Evolutionary conservation across 2,797 vertebrate genomes (phyloP).

Genomic region (Mallotus villosus): DNA sequence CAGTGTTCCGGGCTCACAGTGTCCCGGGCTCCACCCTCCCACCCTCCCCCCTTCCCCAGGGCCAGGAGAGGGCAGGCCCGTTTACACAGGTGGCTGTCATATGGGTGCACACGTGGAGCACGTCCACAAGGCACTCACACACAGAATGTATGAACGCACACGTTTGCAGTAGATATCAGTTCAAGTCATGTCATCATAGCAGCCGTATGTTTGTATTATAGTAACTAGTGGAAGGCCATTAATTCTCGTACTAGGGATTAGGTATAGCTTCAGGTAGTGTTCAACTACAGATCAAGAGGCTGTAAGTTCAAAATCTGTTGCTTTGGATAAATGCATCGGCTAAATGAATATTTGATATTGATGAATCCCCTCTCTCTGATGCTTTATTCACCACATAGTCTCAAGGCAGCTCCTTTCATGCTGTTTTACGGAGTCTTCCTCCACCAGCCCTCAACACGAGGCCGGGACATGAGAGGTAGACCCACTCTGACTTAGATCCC

Average conservation of each 20-base stretch:
- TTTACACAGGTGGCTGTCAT: conserved; percentile 75
- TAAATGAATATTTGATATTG: no score
- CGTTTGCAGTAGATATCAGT: not conserved
- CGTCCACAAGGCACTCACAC: not conserved
- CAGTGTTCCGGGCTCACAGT: conserved; percentile 52
- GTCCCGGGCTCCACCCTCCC: conserved; percentile 40
- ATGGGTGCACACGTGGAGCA: conserved; percentile 38
- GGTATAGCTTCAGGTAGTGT: no score
- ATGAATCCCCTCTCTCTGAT: no score
- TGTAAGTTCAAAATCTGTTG: no score
- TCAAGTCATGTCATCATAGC: no score
- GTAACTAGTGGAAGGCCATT: no score
- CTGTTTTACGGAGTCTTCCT: not conserved
- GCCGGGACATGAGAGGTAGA: not conserved
- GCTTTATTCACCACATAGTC: no score
- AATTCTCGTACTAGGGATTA: no score
- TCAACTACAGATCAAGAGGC: no score
- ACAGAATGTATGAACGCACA: not conserved
- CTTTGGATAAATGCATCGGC: no score
- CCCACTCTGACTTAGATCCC: conserved; percentile 37
- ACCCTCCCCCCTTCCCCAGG: conserved; percentile 21
- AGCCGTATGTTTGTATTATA: no score
- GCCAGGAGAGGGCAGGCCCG: conserved; percentile 32
- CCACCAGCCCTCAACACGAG: conserved; percentile 10
- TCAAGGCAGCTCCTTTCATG: no score